Evolutionary conservation across 2,888 invertebrate genomes (phyloP).

Genomic region (Epinotia bilunana): DNA sequence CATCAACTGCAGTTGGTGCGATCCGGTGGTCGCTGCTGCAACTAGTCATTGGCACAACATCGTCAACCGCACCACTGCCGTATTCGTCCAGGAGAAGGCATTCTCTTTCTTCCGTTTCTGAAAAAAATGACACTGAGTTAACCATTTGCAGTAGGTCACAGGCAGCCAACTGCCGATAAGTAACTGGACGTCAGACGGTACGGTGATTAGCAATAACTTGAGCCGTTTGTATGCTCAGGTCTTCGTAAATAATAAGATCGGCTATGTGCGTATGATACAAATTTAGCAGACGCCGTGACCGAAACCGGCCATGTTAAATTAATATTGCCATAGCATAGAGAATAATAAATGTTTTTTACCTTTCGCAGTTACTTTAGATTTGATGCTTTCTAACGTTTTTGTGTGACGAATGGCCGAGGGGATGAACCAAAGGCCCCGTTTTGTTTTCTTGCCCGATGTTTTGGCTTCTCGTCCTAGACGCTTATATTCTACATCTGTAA

Average conservation of each 20-base stretch:
- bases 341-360: conserved; percentile 56
- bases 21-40: conserved; percentile 64
- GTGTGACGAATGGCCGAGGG: conserved; percentile 80
- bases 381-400: conserved; percentile 79
- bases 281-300: neutral
- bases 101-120: conserved; percentile 84
- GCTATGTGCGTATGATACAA: no score
- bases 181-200: neutral
- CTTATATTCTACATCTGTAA: conserved; percentile 80
- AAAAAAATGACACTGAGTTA: conserved; percentile 42
- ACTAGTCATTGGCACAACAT: conserved; percentile 66
- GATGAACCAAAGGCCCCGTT: conserved; percentile 81
- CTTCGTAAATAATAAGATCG: no score
- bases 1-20: conserved; percentile 67
- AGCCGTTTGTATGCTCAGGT: no score
- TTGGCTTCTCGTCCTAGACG: conserved; percentile 74
- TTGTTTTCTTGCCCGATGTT: conserved; percentile 64
- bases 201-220: neutral
- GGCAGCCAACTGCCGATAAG: no score
- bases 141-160: neutral
- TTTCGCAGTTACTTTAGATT: conserved; percentile 75
- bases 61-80: conserved; percentile 72
- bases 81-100: conserved; percentile 85
- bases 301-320: neutral
- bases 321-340: neutral